phyloP scores from a whole-genome alignment of 2,113 vertebrate genomes.

The Phyllostomus discolor region DNA sequence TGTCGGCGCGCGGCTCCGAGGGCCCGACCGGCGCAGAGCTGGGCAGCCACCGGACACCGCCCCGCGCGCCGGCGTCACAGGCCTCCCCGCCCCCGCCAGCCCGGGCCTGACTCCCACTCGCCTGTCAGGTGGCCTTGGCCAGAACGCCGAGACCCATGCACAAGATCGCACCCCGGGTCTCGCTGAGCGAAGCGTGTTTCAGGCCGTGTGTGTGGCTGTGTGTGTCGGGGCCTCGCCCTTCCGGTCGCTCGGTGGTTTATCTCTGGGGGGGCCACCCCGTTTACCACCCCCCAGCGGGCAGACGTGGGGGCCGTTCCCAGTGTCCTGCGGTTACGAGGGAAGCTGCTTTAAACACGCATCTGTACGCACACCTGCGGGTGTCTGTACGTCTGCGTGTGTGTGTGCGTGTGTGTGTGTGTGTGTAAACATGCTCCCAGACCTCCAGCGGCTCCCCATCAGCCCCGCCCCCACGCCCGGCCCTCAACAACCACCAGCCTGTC shows the following conservation, averaged over 20 bases:
- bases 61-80: rapidly evolving
- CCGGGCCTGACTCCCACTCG: rapidly evolving
- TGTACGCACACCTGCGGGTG: too few relatives aligned
- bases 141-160: rapidly evolving
- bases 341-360: rapidly evolving
- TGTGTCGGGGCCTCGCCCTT: rapidly evolving
- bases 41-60: too few relatives aligned
- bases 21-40: not conserved
- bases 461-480: not conserved
- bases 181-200: not conserved
- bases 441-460: too few relatives aligned
- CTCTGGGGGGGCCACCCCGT: rapidly evolving
- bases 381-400: too few relatives aligned
- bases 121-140: not conserved
- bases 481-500: too few relatives aligned
- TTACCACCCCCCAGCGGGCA: too few relatives aligned
- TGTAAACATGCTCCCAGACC: not conserved
- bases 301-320: rapidly evolving
- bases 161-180: rapidly evolving
- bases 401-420: not conserved
- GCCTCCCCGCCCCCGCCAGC: not conserved
- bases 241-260: rapidly evolving
- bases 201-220: not conserved
- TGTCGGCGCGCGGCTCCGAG: rapidly evolving
- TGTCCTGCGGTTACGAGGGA: rapidly evolving